These are phyloP conservation scores for Drosophila repletoides DNA, from an alignment of 1,140 invertebrate genomes.

Conservation along the genomic window DNA sequence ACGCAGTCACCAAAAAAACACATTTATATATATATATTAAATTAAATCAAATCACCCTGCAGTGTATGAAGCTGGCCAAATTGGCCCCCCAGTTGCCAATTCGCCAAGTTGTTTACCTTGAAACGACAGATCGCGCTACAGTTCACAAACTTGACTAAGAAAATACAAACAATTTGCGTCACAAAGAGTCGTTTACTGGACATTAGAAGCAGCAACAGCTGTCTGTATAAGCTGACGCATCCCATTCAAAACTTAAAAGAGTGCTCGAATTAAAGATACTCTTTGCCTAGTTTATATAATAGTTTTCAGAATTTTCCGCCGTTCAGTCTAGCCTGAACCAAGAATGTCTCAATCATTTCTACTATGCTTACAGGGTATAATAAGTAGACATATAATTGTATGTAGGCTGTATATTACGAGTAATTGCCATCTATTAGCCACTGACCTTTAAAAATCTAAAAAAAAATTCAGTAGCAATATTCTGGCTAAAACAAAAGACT, in stretches of 20 bases:
- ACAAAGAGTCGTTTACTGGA: background rate
- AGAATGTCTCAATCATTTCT: too few relatives aligned
- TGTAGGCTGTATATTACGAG: too few relatives aligned
- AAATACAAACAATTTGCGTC: conserved; percentile 10
- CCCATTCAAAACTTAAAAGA: background rate
- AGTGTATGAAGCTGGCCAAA: conserved; percentile 13
- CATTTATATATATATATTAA: conserved; percentile 7
- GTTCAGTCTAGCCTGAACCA: too few relatives aligned
- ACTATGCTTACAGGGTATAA: background rate
- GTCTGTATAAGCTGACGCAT: background rate
- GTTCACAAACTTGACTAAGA: conserved; percentile 25
- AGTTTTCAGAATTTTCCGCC: too few relatives aligned
- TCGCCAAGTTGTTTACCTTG: conserved; percentile 38
- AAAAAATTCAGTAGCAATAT: too few relatives aligned
- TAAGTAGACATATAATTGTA: background rate
- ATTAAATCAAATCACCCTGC: conserved; percentile 41
- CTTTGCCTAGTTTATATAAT: too few relatives aligned
- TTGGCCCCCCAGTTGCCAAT: conserved; percentile 6
- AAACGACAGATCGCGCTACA: conserved; percentile 42
- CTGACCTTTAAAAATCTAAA: too few relatives aligned
- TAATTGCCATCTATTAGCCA: background rate
- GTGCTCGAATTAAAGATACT: too few relatives aligned
- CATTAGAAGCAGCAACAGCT: conserved; percentile 27
- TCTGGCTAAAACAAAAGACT: conserved; percentile 62
- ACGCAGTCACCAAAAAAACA: conserved; percentile 27